Percentiles rank a stretch among this genome's conserved stretches.
Evolutionary conservation across 2,113 vertebrate species (phyloP).

Genomic region (Gobio gobio): DNA sequence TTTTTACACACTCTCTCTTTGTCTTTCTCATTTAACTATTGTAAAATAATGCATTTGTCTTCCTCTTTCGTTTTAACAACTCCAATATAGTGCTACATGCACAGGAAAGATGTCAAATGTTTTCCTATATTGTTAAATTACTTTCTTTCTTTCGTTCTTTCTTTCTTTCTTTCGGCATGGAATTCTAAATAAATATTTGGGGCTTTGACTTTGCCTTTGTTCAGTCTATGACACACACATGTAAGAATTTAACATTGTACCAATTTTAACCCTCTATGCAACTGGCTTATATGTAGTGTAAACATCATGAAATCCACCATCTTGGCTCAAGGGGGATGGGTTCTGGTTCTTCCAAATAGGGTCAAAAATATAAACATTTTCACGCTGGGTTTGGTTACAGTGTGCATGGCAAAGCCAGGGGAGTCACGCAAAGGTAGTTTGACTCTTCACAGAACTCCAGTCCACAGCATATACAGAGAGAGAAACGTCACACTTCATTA

Average conservation of each 20-base stretch:
- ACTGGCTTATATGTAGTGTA: constrained; percentile 77
- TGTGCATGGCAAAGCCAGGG: constrained; percentile 70
- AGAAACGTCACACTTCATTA: constrained; percentile 43
- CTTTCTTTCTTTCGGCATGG: not conserved
- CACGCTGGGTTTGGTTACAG: constrained; percentile 71
- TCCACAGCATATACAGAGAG: constrained; percentile 60
- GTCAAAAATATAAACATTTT: constrained; percentile 76
- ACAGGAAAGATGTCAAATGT: no score
- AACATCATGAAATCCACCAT: constrained; percentile 75
- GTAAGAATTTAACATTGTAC: constrained; percentile 61
- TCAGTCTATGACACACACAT: constrained; percentile 53
- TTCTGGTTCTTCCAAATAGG: constrained; percentile 74
- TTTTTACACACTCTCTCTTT: no score
- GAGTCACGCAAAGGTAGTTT: constrained; percentile 75
- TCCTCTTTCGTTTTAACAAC: no score
- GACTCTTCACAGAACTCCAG: constrained; percentile 61
- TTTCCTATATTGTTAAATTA: no score
- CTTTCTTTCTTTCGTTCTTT: no score
- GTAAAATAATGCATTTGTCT: no score
- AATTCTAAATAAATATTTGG: not conserved
- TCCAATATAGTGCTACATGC: no score
- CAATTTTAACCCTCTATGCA: constrained; percentile 71
- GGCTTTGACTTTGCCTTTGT: not conserved
- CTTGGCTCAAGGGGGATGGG: constrained; percentile 66
- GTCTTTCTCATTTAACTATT: no score